Evolutionary conservation across 1,140 invertebrate genomes (phyloP), one percentile per base, ranked within the genome.

Genomic region (Linepithema humile): DNA sequence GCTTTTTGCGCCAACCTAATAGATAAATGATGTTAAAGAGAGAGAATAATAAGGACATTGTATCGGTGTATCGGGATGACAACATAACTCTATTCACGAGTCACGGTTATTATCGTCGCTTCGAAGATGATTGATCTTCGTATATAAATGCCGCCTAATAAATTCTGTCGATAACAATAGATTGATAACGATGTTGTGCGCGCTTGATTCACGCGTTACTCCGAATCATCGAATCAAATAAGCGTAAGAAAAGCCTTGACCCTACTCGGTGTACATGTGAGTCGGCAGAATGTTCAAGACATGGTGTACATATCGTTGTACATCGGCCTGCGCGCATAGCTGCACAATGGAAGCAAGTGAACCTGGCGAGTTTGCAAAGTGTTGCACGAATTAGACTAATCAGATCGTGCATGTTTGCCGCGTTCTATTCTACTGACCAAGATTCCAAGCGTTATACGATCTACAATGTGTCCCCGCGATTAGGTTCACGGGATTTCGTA

Each of bases 371-470:
- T 62, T 69, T 78, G 75, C 69, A 69, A 78, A 78, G 62, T 78
- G 75, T 78, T 78, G 62, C 62, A 78, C 62, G 45, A 78, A 78
- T 78, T 69, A 78, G 62, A 78, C 45, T 69, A 78, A 78, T 78
- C 75, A 78, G 53, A 78, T 78, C 62, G 75, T 78, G 62, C 75
- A 78, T 40, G 75, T 69, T 78, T 45, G 60, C 45, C 45, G 74
- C 74, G 74, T 38, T 67, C 75, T 78, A 78, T 78, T 78, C 45
- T 2, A 78, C 75, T 78, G 75, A 78, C 75, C 75, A 78, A 78
- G 75, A 78, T 78, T 78, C 32, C 64, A 38, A 67, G 45, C 45
- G 62, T 78, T 78, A 69, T 78, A 38, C 62, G 48, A 78, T 53
- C 45, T 69, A 78, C 75, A 78, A 69, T 78, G 62, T 78, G 75